Percentiles rank a stretch among this genome's conserved stretches.
These are phyloP conservation scores for Palythoa caribaeorum DNA, from an alignment of 92 coral and sea anemone genomes.

Conservation along the genomic window DNA sequence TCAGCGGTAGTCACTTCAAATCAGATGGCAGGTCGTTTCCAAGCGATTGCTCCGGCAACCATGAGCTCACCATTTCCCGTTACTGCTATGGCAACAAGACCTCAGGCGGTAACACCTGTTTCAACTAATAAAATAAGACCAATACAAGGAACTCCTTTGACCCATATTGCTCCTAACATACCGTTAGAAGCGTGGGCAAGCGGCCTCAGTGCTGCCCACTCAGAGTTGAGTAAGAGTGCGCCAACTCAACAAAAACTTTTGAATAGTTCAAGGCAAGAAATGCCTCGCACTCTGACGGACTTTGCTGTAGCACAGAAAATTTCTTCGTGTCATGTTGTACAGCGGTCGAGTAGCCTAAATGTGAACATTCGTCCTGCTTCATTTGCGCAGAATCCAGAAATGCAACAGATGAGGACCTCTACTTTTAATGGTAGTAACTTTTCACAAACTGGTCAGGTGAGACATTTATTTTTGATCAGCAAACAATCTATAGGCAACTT, in stretches of 20 bases:
- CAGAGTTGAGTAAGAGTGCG: constrained; percentile 23
- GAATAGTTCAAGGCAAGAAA: constrained; percentile 1
- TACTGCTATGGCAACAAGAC: constrained; percentile 17
- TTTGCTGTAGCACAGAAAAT: background rate
- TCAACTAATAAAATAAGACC: background rate
- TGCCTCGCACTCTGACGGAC: constrained; percentile 6
- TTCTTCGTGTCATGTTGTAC: background rate
- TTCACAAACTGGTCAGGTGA: constrained; percentile 44
- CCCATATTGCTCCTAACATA: constrained; percentile 21
- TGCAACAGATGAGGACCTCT: constrained; percentile 15
- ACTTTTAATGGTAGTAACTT: constrained; percentile 7
- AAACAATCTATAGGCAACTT: background rate
- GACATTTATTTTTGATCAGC: background rate
- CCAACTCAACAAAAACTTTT: constrained; percentile 9
- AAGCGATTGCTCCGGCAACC: constrained; percentile 47
- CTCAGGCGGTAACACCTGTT: constrained; percentile 27
- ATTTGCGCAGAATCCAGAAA: constrained; percentile 24
- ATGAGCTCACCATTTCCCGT: background rate
- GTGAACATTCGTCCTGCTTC: background rate
- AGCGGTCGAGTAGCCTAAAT: constrained; percentile 28
- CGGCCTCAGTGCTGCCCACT: background rate
- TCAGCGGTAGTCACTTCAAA: background rate
- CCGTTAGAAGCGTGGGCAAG: constrained; percentile 33
- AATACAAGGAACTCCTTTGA: constrained; percentile 35
- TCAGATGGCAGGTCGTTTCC: constrained; percentile 28